Evolutionary conservation across 30 jellyfish, hydroid and myxozoan species (phyloP), one percentile per base, ranked within the genome.

Genomic region (Pseudorhiza aurosa): DNA sequence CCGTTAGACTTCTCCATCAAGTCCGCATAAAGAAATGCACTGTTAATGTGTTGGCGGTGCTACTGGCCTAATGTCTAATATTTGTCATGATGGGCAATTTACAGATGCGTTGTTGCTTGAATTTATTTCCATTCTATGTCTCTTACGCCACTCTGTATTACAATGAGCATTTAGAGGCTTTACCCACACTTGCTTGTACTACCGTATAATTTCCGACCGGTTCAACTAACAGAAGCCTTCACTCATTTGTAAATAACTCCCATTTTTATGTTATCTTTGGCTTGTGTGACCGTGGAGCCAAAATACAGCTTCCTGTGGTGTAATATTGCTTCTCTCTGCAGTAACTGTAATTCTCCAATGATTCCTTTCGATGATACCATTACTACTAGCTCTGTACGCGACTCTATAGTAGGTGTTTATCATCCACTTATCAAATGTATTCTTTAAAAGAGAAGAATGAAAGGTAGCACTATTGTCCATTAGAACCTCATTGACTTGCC

Each of bases 101-200:
- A 69, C 67, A 27, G 36, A 26, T 21, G 42, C 67, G 8, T 39
- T 69, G 45, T 36, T 25, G 8, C 21, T n/a, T n/a, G 83, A 69
- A n/a, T 24, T 25, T n/a, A 69, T 69, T 22, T 25, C 45, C 36
- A 42, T 69, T 51, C 21, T 51, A 17, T 24, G 37, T 2, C 58
- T 43, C 42, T 25, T 25, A 18, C 28, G 31, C 83, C 83, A 69
- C 37, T 17, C 46, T 18, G 72, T 69, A 18, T 39, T 36, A 51
- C 83, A 69, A 25, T 21, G 43, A 57, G 71, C 43, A 17, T 39
- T 8, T 36, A 76, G 44, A 44, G 83, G 67, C 21, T 69, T 69
- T 30, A 69, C 67, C 69, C 68, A 69, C 72, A 69, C 83, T 44
- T 36, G 68, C 83, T 36, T 69, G 43, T 12, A 8, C 49, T 36